Base-by-base conservation (phyloP, 1,140 invertebrate species). In the Conus ventricosus region DNA sequence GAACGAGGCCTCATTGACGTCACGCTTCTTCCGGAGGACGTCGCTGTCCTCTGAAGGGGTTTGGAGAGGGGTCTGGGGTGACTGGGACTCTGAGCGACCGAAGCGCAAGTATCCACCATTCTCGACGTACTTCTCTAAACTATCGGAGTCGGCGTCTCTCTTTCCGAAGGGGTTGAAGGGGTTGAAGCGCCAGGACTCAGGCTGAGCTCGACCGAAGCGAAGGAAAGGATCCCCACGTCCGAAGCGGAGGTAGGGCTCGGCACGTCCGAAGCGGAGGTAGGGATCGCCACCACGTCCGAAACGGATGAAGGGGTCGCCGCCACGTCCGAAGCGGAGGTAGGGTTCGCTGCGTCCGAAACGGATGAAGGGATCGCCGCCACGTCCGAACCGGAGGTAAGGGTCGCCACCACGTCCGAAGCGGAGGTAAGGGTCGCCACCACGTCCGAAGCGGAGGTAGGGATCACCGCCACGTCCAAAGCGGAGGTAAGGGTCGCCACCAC, bases 261-360 rank as follows among this genome's bases (percentile, higher is more conserved):
- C 57, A 60, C 57, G 57, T 7, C 67, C 67, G 67, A 71, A 71
- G 67, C 67, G 67, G 23, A 71, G 67, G 20, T 71, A 71, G 60
- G 60, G 60, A 11, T 63, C 60, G 67, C 17, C 67, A 23, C 67
- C 23, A 6, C 20, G 11, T 39, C 93, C 93, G 39, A 80, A 80
- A 7, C 10, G 76, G 76, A 7, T 39, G 76, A 23, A 13, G 25
- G 25, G 76, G 39, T 51, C 17, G 76, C 23, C 10, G 76, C 25
- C 27, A 11, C 76, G 76, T 13, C 76, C 76, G 89, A 94, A 93
- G 57, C 93, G 82, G 89, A 94, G 92, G 85, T 92, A 93, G 13
- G 92, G 87, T 67, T 93, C 93, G 60, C 60, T 4, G 4, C 60
- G 60, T 63, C 60, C 60, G 4, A 63, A 63, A 4, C 60, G 60